Evolutionary conservation across 2,797 vertebrate genomes (phyloP), one percentile per base, ranked within the genome.

Genomic region (Aldrovandia affinis): DNA sequence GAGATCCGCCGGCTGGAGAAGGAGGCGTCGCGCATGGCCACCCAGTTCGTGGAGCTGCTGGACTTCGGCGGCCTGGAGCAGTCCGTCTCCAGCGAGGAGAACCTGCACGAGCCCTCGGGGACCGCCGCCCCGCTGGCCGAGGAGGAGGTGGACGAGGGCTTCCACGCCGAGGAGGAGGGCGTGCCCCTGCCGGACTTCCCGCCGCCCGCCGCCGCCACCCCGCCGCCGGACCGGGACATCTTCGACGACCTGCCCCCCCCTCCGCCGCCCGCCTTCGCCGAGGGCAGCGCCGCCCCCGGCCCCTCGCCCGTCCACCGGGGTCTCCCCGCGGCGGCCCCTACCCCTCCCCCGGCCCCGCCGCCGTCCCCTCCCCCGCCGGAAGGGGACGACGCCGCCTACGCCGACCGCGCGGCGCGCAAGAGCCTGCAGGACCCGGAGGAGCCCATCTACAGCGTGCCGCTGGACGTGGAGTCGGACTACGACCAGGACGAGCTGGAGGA

Each of bases 401-500:
- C 90, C n/a, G 42, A 93, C 84, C 92, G 94, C 79, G 90, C 94
- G 42, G 92, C 93, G 86, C 92, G 88, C 39, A 94, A 94, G 78
- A 95, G 94, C 86, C 89, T 96, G 78, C 93, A 87, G 39, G 97
- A 97, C 14, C 88, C 91, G 0, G 96, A 96, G 90, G 97, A 97
- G 81, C 95, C 94, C 0, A 95, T 97, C 89, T 97, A 97, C 92
- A 96, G 95, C 92, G 92, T 96, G 30, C 96, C 97, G 0, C 95
- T 87, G 0, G 97, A 98, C 86, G 95, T 96, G 0, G 97, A 98
- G 88, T 98, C 97, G 0, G 97, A 98, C 85, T 98, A 98, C 0
- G 97, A 98, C 89, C 96, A 98, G 78, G 97, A 98, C 81, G 97
- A 98, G 87, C 96, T 96, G 90, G 97, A 98, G 52, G 96, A 96